Base-by-base conservation (phyloP, 2,797 vertebrate genomes). In the Xenentodon cancila region DNA sequence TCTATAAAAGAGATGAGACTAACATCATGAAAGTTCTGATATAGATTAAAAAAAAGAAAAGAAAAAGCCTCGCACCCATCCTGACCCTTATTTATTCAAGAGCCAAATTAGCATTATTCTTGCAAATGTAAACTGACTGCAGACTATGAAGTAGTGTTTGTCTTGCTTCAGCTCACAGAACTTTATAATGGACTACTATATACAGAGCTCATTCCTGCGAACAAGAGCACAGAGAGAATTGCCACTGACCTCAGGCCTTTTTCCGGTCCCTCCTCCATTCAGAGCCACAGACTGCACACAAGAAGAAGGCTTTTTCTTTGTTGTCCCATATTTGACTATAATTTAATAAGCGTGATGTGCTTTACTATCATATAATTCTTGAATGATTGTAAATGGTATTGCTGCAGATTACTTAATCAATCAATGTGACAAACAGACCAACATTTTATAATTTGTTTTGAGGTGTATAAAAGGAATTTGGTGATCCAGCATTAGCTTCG, bases 121-220 rank as follows among this genome's bases (percentile, higher is more conserved):
- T 17, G 34, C 45, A 68, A 59, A 84, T 70, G 52, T 60, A 21
- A 68, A 64, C 3, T 48, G 46, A 61, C 51, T 68, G 51, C 53
- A 54, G 40, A 52, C 63, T 63, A 71, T 73, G 70, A 59, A 1
- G 48, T n/a, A 7, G 65, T 53, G 73, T 73, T 81, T 11, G 17
- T 66, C 65, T 44, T 45, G 67, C 83, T 80, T 88, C 80, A 68
- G 22, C 61, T 72, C 56, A 72, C 76, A 59, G 42, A 56, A 54
- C 6, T 63, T 74, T 66, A 87, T 78, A 89, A 78, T 74, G 62
- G 68, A 25, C 67, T 57, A 54, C 56, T 84, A 73, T 88, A 79
- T 54, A 51, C 73, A 54, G 34, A 70, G 66, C 66, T 65, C 65
- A 56, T 34, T 69, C 53, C 17, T 17, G 53, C 27, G 45, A 80